Conservation (phyloP, 2,113 vertebrate genomes). For the Cephalophus harveyi region DNA sequence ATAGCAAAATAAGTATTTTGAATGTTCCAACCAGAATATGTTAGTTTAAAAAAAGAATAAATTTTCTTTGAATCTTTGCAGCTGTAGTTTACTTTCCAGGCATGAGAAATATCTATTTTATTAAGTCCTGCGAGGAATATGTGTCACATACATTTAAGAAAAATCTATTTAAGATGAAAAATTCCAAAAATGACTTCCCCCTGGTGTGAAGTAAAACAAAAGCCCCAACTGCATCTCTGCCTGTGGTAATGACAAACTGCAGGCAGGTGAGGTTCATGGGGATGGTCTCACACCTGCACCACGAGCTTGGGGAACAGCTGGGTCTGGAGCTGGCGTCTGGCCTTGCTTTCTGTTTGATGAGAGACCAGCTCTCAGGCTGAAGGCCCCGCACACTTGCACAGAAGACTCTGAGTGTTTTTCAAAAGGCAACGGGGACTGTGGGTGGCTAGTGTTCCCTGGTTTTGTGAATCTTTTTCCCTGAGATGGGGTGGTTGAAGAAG, state of each 20-base stretch:
- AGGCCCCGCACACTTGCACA: background rate
- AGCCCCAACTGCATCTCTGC: conserved; percentile 55
- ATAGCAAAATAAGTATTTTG: conserved; percentile 36
- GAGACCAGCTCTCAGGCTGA: conserved; percentile 38
- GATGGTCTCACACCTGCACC: conserved; percentile 70
- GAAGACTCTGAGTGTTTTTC: conserved; percentile 39
- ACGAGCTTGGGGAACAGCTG: conserved; percentile 56
- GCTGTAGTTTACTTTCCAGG: conserved; percentile 72
- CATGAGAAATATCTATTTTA: conserved; percentile 69
- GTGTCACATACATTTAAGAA: conserved; percentile 76
- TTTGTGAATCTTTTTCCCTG: background rate
- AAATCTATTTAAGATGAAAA: conserved; percentile 75
- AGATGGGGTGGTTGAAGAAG: background rate
- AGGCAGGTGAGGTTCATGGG: conserved; percentile 71
- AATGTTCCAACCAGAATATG: conserved; percentile 45
- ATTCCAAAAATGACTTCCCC: conserved; percentile 71
- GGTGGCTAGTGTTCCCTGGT: background rate
- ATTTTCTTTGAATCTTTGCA: conserved; percentile 64
- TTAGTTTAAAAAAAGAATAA: conserved; percentile 49
- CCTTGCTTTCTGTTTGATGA: conserved; percentile 50
- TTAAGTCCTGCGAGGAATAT: conserved; percentile 72
- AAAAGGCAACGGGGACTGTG: background rate
- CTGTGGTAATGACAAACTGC: conserved; percentile 73
- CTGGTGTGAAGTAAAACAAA: conserved; percentile 76
- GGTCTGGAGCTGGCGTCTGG: conserved; percentile 61